Conservation (phyloP, 2,113 vertebrate species). For the Cochlearius cochlearius region DNA sequence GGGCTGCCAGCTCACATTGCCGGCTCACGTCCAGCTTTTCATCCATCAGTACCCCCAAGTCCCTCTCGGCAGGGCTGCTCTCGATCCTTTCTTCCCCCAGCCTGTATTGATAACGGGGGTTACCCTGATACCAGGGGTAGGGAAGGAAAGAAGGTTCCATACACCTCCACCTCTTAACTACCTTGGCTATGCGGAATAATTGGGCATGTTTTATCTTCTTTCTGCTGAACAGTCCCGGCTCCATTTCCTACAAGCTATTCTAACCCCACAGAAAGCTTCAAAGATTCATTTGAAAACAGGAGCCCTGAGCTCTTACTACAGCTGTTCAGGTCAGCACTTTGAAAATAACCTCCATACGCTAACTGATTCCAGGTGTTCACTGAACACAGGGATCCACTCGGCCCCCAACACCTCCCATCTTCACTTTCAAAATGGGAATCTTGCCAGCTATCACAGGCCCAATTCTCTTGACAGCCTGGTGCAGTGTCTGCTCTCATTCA, state of each 20-base stretch:
- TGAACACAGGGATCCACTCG: background rate
- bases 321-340: background rate
- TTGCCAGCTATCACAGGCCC: background rate
- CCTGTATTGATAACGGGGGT: too few species aligned
- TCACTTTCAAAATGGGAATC: background rate
- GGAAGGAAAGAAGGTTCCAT: background rate
- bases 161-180: background rate
- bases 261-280: background rate
- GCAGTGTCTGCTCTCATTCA: background rate
- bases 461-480: background rate
- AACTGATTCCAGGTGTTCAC: background rate
- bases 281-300: background rate
- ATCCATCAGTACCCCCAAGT: too few species aligned
- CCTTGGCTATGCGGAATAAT: fast-evolving
- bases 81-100: too few species aligned
- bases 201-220: background rate
- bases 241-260: background rate
- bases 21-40: too few species aligned
- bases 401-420: background rate
- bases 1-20: too few species aligned
- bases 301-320: background rate
- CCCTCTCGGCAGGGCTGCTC: too few species aligned
- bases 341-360: background rate
- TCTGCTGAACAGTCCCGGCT: background rate
- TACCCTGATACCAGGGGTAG: too few species aligned